Evolutionary conservation across 1,140 invertebrate species (phyloP), one percentile per base, ranked within the genome.

Genomic region (Spodoptera frugiperda): DNA sequence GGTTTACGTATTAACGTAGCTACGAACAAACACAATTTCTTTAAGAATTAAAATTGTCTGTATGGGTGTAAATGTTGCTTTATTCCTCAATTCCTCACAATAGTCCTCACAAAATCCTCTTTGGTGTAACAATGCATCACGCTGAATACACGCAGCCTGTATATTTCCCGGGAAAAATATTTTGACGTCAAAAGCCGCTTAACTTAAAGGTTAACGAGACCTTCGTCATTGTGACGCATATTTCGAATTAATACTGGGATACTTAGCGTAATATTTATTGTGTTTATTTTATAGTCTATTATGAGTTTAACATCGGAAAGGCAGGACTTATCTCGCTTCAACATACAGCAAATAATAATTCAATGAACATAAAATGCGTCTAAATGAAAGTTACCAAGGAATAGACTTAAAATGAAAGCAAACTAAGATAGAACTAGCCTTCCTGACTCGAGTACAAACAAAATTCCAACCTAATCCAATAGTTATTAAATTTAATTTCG

Each of bases 231-330:
- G 86, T 78, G 78, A 81, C 77, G 80, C 82, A 87, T 91, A 87
- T 79, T 86, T 87, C 61, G 79, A 88, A 91, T 89, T 88, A 87
- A 89, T 87, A 83, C 87, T 86, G 78, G 76, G 85, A 87, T 84
- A 39, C 59, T 51, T 75, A 21, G 8, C n/a, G 11, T 63, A 48
- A 65, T 75, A 65, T 65, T 75, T 75, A 74, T 74, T 74, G 72
- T 63, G 57, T 61, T 51, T 74, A 73, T 65, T 54, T 63, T 65
- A 59, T 30, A 21, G 17, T 15, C 57, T 65, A 39, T 48, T 73
- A 49, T 53, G 14, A 68, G 12, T n/a, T 1, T 53, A 33, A 68
- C 65, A 68, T 68, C 46, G 25, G 30, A 14, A 53, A 68, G 65
- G 65, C 25, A 48, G 65, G n/a, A 25, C 25, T 68, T 33, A 33